These are phyloP conservation scores for Leiothrix lutea DNA, from an alignment of 2,113 vertebrate genomes.

Conservation along the genomic window DNA sequence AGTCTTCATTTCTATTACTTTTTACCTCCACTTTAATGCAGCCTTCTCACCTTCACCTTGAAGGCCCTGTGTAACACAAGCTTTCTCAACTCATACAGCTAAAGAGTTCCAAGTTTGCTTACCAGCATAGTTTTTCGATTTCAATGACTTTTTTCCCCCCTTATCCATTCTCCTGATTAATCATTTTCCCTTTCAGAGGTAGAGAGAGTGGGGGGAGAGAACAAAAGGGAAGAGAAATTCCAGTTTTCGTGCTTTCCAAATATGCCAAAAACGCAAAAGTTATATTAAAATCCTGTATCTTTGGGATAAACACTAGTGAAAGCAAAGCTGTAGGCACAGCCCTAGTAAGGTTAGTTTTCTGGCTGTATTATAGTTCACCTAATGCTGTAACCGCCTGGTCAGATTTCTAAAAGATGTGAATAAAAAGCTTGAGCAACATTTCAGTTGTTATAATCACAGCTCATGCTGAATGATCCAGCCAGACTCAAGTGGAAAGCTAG, in stretches of 20 bases:
- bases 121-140: not conserved
- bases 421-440: not conserved
- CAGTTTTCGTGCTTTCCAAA: not conserved
- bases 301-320: not conserved
- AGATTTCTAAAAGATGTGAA: not conserved
- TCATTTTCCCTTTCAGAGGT: not conserved
- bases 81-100: not conserved
- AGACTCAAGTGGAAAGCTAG: not conserved
- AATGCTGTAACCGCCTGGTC: not conserved
- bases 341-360: not conserved
- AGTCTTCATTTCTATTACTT: not conserved
- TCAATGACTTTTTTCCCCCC: not conserved
- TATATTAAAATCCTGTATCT: not conserved
- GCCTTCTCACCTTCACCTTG: not conserved
- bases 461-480: not conserved
- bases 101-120: not conserved
- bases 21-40: not conserved
- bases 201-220: accelerated
- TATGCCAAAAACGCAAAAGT: not conserved
- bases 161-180: not conserved
- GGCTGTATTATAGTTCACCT: not conserved
- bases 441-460: not conserved
- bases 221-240: not conserved
- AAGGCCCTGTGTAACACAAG: not conserved
- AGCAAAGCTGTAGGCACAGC: not conserved